Percentiles rank a stretch among this genome's conserved stretches.
phyloP scores from a whole-genome alignment of 1,140 invertebrate species.

The Tachypleus tridentatus region DNA sequence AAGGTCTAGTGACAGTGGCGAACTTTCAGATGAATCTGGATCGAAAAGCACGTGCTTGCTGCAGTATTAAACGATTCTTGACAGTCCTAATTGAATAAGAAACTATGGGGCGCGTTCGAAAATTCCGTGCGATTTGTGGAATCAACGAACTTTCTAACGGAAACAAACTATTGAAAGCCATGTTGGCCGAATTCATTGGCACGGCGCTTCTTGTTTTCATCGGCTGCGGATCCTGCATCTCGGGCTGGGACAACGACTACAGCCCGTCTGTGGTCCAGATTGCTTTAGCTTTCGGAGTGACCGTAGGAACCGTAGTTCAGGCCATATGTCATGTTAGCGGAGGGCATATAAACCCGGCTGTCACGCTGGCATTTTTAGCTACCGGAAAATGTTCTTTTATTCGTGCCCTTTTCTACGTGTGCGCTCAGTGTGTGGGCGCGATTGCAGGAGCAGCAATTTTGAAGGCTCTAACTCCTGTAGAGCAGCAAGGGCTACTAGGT shows the following conservation, averaged over 20 bases:
- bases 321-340: slow-evolving; percentile 70
- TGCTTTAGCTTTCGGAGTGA: slow-evolving; percentile 74
- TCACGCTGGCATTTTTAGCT: slow-evolving; percentile 60
- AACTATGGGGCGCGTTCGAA: slow-evolving; percentile 8
- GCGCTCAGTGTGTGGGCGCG: slow-evolving; percentile 61
- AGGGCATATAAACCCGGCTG: slow-evolving; percentile 80
- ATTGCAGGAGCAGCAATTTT: slow-evolving; percentile 35
- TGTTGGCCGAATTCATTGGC: slow-evolving; percentile 64
- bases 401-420: slow-evolving; percentile 56
- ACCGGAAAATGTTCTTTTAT: slow-evolving; percentile 63
- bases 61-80: too few species aligned
- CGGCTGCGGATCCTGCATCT: slow-evolving; percentile 62
- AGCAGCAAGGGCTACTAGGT: slow-evolving; percentile 40
- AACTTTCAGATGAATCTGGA: too few species aligned
- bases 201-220: slow-evolving; percentile 73
- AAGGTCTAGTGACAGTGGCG: too few species aligned
- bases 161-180: slow-evolving; percentile 6
- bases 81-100: too few species aligned
- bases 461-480: slow-evolving; percentile 38
- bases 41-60: too few species aligned
- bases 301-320: slow-evolving; percentile 67
- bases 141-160: slow-evolving; percentile 11
- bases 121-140: slow-evolving; percentile 11
- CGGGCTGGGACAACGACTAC: slow-evolving; percentile 4
- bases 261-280: slow-evolving; percentile 55